phyloP scores from a whole-genome alignment of 2,797 vertebrate genomes.

The Rhincodon typus region DNA sequence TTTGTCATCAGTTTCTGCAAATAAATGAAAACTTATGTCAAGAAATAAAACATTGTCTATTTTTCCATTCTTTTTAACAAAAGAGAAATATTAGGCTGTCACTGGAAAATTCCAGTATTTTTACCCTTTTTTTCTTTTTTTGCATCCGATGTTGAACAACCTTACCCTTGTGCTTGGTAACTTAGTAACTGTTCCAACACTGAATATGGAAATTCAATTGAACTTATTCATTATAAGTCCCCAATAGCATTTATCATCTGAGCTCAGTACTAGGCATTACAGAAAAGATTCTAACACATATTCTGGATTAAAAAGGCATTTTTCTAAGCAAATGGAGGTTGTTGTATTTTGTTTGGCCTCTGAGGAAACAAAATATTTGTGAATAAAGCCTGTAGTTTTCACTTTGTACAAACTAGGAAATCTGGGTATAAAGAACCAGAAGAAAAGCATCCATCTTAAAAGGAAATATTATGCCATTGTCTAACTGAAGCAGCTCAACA shows the following conservation, averaged over 20 bases:
- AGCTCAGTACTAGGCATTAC: not conserved
- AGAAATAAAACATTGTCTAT: conserved; percentile 37
- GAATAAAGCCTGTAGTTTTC: not conserved
- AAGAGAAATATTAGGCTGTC: conserved; percentile 63
- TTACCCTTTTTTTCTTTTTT: conserved; percentile 44
- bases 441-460: not conserved
- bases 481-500: not conserved
- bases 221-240: not conserved
- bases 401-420: not conserved
- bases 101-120: conserved; percentile 51
- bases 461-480: not conserved
- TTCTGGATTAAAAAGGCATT: conserved; percentile 28
- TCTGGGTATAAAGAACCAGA: not conserved
- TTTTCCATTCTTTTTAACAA: conserved; percentile 52
- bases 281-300: not conserved
- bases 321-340: conserved; percentile 21
- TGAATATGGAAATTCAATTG: not conserved
- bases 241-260: not conserved
- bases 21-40: conserved; percentile 49
- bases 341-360: not conserved
- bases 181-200: not conserved
- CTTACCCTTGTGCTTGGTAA: conserved; percentile 28
- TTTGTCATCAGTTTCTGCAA: conserved; percentile 91
- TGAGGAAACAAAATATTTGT: conserved; percentile 15
- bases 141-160: conserved; percentile 35